These are phyloP conservation scores for Halocynthia roretzi DNA, from an alignment of 23 tunicate genomes.

Conservation along the genomic window DNA sequence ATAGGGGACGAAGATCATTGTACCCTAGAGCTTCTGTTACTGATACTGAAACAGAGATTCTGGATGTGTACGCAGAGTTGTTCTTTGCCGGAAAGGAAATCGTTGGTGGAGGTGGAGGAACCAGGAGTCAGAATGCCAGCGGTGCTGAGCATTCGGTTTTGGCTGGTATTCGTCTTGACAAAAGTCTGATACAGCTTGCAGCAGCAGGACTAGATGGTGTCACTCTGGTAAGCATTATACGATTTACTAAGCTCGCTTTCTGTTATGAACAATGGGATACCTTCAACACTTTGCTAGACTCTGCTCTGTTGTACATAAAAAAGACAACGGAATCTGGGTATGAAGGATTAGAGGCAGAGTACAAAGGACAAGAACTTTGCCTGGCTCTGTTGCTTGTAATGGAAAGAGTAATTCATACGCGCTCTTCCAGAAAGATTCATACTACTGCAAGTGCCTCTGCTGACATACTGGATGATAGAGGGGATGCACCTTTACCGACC, in stretches of 20 bases:
- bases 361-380: conserved; percentile 65
- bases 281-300: conserved; percentile 63
- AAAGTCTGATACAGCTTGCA: conserved; percentile 62
- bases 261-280: conserved; percentile 91
- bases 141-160: conserved; percentile 82
- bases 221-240: conserved; percentile 54
- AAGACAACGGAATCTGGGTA: not conserved
- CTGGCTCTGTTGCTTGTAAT: conserved; percentile 72
- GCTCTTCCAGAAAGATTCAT: conserved; percentile 9
- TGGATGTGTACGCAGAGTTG: conserved; percentile 72
- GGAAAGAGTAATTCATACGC: conserved; percentile 60
- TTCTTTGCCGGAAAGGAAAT: conserved; percentile 93
- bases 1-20: conserved; percentile 47
- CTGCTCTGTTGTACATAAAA: conserved; percentile 65
- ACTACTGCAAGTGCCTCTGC: conserved; percentile 54
- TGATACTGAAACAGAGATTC: conserved; percentile 59
- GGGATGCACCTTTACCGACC: conserved; percentile 28
- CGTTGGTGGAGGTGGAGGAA: conserved; percentile 95
- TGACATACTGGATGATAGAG: conserved; percentile 26
- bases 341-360: conserved; percentile 31
- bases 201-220: conserved; percentile 85
- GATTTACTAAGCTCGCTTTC: conserved; percentile 87
- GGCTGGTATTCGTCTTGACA: conserved; percentile 67
- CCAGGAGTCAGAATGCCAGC: conserved; percentile 42
- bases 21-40: conserved; percentile 43